Conservation (phyloP, 92 coral and sea anemone genomes). For the Epizoanthus illoricatus region DNA sequence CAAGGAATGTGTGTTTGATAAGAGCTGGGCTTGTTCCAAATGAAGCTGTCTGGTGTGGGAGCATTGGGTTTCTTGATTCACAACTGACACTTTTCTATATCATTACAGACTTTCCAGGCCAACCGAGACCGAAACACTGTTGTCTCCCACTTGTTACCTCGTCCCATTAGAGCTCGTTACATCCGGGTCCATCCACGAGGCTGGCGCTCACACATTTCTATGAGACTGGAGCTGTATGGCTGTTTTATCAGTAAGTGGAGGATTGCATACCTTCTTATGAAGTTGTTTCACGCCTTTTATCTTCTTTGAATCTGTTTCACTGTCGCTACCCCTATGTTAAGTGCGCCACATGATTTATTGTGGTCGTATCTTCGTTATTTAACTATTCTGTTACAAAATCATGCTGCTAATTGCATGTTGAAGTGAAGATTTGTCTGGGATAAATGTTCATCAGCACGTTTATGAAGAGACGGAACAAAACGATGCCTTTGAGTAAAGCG, state of each 20-base stretch:
- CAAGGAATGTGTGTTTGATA: too few relatives aligned
- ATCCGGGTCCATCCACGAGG: slow-evolving; percentile 64
- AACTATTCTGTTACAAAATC: too few relatives aligned
- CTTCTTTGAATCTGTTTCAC: neutral
- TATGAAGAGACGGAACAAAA: too few relatives aligned
- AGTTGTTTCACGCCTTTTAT: neutral
- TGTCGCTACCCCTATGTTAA: neutral
- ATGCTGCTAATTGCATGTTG: too few relatives aligned
- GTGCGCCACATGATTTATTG: neutral
- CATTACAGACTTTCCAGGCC: slow-evolving; percentile 56
- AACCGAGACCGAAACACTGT: slow-evolving; percentile 60
- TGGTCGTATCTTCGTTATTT: neutral
- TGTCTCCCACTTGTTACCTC: slow-evolving; percentile 44
- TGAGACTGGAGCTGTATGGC: slow-evolving; percentile 67
- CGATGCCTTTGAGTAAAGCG: too few relatives aligned
- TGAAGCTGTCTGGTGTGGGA: neutral
- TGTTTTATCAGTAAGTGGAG: slow-evolving; percentile 52
- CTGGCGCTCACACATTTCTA: slow-evolving; percentile 61
- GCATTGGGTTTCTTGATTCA: neutral
- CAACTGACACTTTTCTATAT: neutral
- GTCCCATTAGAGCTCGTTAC: slow-evolving; percentile 61
- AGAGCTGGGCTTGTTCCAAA: neutral
- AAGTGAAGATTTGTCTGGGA: too few relatives aligned
- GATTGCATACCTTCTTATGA: neutral
- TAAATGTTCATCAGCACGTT: too few relatives aligned